A percentile compares a stretch with the other conserved stretches of the same genome.
Conservation (phyloP, 2,888 invertebrate species). For the Lasiommata megera region DNA sequence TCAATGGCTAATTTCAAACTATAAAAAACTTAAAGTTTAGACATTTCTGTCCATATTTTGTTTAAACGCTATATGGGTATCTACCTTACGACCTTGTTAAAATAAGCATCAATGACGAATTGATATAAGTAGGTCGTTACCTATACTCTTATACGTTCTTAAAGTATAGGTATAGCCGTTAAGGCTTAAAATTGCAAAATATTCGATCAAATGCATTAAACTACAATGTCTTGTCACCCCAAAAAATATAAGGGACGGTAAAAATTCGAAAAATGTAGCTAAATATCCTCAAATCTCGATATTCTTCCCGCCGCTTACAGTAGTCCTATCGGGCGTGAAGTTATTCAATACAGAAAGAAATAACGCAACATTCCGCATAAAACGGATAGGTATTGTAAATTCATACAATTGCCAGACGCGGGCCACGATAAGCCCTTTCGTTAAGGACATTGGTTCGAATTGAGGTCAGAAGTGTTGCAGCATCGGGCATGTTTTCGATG, state of each 20-base stretch:
- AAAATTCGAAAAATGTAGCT: conserved; percentile 34
- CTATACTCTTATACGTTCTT: no score
- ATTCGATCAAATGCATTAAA: not conserved
- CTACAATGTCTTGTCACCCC: conserved; percentile 39
- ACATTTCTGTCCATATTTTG: no score
- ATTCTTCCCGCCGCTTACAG: conserved; percentile 65
- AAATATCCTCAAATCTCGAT: conserved; percentile 37
- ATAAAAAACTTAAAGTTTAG: no score
- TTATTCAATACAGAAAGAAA: not conserved
- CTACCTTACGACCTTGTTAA: no score
- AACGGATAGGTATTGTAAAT: conserved; percentile 8
- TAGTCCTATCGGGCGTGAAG: conserved; percentile 36
- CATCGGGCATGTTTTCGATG: conserved; percentile 41
- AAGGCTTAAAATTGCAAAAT: not conserved
- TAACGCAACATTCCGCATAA: not conserved
- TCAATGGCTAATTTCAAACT: no score
- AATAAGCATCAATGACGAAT: not conserved
- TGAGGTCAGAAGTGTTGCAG: conserved; percentile 34
- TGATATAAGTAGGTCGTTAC: not conserved
- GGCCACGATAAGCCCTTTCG: conserved; percentile 32
- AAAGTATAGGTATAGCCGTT: conserved; percentile 19
- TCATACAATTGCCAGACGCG: conserved; percentile 8
- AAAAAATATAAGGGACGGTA: conserved; percentile 29
- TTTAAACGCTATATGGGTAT: no score
- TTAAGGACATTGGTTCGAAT: conserved; percentile 31